Percentiles rank a stretch among this genome's conserved stretches.
phyloP scores from a whole-genome alignment of 1,140 invertebrate genomes.

The Cepaea nemoralis region DNA sequence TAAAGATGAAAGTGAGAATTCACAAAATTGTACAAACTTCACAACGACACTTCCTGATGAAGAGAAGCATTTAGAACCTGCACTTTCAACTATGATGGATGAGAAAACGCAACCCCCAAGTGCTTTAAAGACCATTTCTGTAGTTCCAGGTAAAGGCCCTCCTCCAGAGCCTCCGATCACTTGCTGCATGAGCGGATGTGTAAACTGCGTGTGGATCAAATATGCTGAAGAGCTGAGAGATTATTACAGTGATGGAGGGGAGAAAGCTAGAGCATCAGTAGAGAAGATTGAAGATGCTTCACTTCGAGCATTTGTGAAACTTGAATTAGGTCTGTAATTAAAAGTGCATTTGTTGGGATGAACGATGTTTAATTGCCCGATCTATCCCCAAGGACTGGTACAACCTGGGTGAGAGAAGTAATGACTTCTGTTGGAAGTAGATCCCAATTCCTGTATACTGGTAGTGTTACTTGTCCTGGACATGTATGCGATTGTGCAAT shows the following conservation, averaged over 20 bases:
- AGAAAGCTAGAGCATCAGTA: conserved; percentile 81
- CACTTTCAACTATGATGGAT: not conserved
- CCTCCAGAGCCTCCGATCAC: conserved; percentile 66
- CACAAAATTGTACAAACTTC: not conserved
- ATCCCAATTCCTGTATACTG: no score
- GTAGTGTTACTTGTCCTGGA: no score
- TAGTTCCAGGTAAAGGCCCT: conserved; percentile 63
- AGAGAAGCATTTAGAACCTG: not conserved
- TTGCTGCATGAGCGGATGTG: conserved; percentile 94
- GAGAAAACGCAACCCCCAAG: not conserved
- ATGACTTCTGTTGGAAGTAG: no score
- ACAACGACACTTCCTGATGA: not conserved
- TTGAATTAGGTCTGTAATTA: conserved; percentile 66
- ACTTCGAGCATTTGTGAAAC: conserved; percentile 70
- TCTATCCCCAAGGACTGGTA: no score
- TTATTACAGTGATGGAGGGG: conserved; percentile 78
- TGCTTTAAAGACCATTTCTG: conserved; percentile 39
- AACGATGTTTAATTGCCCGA: not conserved
- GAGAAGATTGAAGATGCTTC: conserved; percentile 74
- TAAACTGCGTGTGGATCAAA: conserved; percentile 94
- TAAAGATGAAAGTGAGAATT: not conserved
- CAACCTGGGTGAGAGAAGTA: no score
- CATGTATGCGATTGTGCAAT: no score
- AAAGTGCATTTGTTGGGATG: not conserved
- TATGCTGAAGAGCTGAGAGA: conserved; percentile 87